Conservation (phyloP, 2,113 vertebrate species). For the Pycnonotus jocosus region DNA sequence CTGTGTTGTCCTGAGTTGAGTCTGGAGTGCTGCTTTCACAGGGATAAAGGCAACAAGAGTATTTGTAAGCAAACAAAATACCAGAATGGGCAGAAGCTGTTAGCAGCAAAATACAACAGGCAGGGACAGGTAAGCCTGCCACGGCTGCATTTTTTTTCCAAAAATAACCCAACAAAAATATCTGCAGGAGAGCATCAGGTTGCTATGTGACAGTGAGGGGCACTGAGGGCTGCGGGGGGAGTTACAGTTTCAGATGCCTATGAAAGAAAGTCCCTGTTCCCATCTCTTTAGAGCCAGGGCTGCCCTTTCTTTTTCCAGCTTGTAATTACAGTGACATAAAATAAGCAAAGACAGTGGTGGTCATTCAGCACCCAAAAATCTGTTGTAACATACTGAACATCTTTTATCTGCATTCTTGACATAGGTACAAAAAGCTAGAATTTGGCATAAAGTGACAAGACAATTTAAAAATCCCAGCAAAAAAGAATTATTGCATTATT, state of each 20-base stretch:
- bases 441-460: background rate
- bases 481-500: background rate
- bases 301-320: background rate
- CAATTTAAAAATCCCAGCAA: background rate
- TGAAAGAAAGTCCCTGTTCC: background rate
- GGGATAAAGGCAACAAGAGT: background rate
- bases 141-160: background rate
- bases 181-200: background rate
- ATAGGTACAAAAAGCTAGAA: background rate
- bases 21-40: background rate
- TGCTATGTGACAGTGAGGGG: background rate
- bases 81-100: background rate
- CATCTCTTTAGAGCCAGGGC: background rate
- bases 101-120: background rate
- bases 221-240: rapidly evolving
- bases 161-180: no score
- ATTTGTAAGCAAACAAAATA: background rate
- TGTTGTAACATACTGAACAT: background rate
- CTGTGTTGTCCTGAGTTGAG: background rate
- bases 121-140: background rate
- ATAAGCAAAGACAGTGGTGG: background rate
- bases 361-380: background rate
- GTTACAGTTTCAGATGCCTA: rapidly evolving
- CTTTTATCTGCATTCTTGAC: background rate
- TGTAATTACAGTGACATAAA: background rate